Evolutionary conservation across 2,888 invertebrate genomes (phyloP).

Genomic region (Dioctria linearis): DNA sequence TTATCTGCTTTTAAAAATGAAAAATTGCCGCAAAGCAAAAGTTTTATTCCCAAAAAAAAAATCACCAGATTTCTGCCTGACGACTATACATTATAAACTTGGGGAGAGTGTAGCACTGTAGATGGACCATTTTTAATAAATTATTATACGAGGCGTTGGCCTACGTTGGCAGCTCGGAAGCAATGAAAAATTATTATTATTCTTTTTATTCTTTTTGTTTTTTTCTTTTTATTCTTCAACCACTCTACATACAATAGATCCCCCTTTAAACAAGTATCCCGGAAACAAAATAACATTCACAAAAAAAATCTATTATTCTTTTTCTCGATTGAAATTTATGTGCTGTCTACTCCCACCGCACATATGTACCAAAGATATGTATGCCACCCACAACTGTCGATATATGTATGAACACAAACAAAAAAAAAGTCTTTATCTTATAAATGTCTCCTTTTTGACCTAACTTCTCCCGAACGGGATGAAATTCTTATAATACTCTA

Average conservation of each 20-base stretch:
- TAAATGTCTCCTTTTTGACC: conserved; percentile 48
- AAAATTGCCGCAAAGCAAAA: background rate
- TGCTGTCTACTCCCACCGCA: background rate
- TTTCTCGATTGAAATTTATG: conserved; percentile 13
- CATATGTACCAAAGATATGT: background rate
- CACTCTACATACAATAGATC: background rate
- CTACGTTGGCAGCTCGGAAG: background rate
- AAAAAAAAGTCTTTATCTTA: conserved; percentile 35
- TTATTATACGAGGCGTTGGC: too few species aligned
- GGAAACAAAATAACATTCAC: background rate
- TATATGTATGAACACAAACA: background rate
- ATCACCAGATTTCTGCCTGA: background rate
- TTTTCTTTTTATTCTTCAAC: too few species aligned
- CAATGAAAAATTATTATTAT: background rate
- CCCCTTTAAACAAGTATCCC: background rate
- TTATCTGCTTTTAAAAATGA: background rate
- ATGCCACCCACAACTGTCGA: conserved; percentile 7
- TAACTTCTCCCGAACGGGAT: conserved; percentile 33
- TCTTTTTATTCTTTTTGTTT: too few species aligned
- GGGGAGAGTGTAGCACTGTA: too few species aligned
- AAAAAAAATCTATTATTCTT: conserved; percentile 16
- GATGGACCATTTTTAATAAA: too few species aligned
- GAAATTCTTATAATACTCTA: conserved; percentile 5
- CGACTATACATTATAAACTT: background rate
- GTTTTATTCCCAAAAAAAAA: background rate